phyloP scores from a whole-genome alignment of 2,113 vertebrate genomes.

The Synodontis membranacea region DNA sequence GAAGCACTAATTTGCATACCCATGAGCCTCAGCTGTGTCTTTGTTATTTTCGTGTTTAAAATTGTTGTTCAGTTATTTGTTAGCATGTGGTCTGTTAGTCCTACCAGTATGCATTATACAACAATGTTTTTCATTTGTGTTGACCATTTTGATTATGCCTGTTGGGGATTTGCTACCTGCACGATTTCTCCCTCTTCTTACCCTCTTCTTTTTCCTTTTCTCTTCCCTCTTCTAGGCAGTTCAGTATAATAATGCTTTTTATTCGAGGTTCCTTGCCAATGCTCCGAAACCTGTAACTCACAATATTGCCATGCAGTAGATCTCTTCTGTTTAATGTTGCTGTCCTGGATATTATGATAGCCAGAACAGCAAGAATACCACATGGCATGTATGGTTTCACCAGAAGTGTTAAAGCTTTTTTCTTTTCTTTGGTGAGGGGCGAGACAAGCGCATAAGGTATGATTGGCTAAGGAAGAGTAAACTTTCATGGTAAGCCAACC shows the following conservation, averaged over 20 bases:
- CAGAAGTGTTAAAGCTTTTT: background rate
- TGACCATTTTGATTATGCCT: background rate
- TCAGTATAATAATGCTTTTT: background rate
- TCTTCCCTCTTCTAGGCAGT: background rate
- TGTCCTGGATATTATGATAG: background rate
- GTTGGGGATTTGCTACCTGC: background rate
- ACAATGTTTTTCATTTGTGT: background rate
- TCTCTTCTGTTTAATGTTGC: background rate
- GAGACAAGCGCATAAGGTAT: too few species aligned
- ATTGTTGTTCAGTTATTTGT: background rate
- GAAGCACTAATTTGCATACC: background rate
- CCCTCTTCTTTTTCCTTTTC: background rate
- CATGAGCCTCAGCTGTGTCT: background rate
- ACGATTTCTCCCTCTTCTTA: background rate
- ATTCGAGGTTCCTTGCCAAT: background rate
- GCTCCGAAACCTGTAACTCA: background rate
- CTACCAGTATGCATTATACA: background rate
- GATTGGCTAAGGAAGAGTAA: too few species aligned
- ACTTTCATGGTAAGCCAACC: too few species aligned
- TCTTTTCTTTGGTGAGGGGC: too few species aligned
- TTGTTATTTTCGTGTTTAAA: background rate
- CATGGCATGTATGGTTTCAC: background rate
- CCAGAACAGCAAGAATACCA: background rate
- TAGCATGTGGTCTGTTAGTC: background rate
- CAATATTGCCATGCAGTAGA: background rate